Percentiles rank a stretch among this genome's conserved stretches.
These are phyloP conservation scores for Medauroidea extradentata DNA, from an alignment of 1,140 invertebrate genomes.

Conservation along the genomic window DNA sequence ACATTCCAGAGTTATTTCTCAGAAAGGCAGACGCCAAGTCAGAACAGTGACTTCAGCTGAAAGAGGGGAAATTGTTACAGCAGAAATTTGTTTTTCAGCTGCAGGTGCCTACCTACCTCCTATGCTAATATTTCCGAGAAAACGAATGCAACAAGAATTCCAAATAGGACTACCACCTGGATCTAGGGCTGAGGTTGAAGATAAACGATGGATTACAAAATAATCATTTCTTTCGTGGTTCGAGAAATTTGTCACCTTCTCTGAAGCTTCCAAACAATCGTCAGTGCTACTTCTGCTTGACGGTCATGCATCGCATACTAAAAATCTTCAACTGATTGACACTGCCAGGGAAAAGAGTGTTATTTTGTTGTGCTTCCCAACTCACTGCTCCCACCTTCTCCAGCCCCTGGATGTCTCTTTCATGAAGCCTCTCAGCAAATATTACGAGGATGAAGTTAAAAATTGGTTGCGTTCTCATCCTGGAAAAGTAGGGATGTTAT, in stretches of 20 bases:
- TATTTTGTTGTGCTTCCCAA: constrained; percentile 12
- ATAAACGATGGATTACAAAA: constrained; percentile 14
- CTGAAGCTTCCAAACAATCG: constrained; percentile 24
- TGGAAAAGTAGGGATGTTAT: no score
- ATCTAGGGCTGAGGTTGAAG: constrained; percentile 24
- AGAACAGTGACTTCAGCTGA: constrained; percentile 26
- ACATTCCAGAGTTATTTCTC: constrained; percentile 26
- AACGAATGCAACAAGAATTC: constrained; percentile 28
- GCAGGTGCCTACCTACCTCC: constrained; percentile 30
- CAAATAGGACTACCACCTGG: constrained; percentile 25
- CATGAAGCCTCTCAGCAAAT: constrained; percentile 34
- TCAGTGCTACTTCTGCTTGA: constrained; percentile 33
- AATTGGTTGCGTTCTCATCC: no score
- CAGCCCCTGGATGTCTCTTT: constrained; percentile 39
- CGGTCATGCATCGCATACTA: constrained; percentile 31
- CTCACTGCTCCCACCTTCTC: constrained; percentile 39
- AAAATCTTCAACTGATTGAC: constrained; percentile 11
- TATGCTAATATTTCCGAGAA: constrained; percentile 36
- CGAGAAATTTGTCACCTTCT: constrained; percentile 30
- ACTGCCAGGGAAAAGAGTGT: neutral
- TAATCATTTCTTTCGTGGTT: constrained; percentile 22
- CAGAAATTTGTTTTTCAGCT: constrained; percentile 34
- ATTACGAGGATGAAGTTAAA: constrained; percentile 37
- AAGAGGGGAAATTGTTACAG: constrained; percentile 32
- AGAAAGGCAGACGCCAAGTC: constrained; percentile 17